phyloP scores from a whole-genome alignment of 1,140 invertebrate genomes.

The Frieseomelitta varia region DNA sequence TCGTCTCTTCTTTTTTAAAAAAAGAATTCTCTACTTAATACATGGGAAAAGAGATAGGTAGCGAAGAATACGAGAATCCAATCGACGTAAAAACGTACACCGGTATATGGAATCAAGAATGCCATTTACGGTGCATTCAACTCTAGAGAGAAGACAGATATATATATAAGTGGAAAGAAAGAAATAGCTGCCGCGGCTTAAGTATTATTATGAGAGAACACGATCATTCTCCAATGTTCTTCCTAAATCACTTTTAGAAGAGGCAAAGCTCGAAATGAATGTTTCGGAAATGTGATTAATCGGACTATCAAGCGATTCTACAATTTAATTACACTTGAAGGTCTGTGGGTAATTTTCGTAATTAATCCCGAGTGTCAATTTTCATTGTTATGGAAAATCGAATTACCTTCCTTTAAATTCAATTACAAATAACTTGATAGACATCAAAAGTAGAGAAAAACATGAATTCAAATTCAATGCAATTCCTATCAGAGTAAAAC shows the following conservation, averaged over 20 bases:
- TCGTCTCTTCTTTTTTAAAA: background rate
- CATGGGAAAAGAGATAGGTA: background rate
- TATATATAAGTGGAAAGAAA: background rate
- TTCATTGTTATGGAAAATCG: background rate
- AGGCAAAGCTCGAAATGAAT: slow-evolving; percentile 21
- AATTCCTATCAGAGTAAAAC: background rate
- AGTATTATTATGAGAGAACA: background rate
- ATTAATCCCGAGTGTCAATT: background rate
- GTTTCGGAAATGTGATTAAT: background rate
- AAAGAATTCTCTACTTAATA: too few species aligned
- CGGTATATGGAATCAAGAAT: background rate
- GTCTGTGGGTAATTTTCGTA: background rate
- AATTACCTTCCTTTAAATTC: background rate
- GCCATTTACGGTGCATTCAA: slow-evolving; percentile 26
- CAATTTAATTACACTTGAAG: background rate
- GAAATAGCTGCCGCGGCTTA: background rate
- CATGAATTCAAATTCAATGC: background rate
- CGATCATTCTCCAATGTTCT: background rate
- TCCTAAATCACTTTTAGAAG: background rate
- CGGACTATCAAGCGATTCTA: background rate
- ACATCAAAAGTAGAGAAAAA: background rate
- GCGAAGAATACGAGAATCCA: slow-evolving; percentile 1
- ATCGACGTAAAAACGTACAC: slow-evolving; percentile 8
- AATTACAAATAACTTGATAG: background rate
- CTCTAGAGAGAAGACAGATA: background rate